A percentile compares a stretch with the other conserved stretches of the same genome.
Evolutionary conservation across 1,140 invertebrate species (phyloP).

Genomic region (Hylaeus anthracinus): DNA sequence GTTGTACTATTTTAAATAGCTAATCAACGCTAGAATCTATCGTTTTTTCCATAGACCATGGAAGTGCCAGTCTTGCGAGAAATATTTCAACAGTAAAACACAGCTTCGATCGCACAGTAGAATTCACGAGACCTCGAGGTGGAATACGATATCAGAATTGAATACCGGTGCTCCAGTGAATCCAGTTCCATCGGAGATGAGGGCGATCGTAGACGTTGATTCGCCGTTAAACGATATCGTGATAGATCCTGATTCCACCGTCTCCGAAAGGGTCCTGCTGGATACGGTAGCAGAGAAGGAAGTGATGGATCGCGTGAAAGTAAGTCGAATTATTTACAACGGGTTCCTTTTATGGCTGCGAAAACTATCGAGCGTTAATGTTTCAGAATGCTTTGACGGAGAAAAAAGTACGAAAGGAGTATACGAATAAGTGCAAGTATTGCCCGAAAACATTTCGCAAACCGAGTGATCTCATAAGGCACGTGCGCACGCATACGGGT

Average conservation of each 20-base stretch:
- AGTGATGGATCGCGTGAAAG: conserved; percentile 62
- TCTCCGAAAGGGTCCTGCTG: conserved; percentile 82
- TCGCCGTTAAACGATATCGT: neutral
- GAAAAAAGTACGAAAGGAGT: conserved; percentile 68
- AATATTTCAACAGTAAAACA: conserved; percentile 55
- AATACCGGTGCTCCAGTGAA: conserved; percentile 57
- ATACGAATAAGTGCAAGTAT: conserved; percentile 81
- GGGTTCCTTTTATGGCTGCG: too few species aligned
- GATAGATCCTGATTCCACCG: conserved; percentile 62
- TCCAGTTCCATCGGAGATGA: conserved; percentile 19
- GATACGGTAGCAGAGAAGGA: conserved; percentile 76
- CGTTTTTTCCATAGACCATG: conserved; percentile 38
- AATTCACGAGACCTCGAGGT: conserved; percentile 55
- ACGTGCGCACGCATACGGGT: conserved; percentile 85
- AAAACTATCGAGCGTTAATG: neutral
- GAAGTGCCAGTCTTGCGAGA: conserved; percentile 60
- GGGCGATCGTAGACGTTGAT: neutral
- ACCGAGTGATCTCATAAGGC: conserved; percentile 81
- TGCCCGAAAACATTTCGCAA: conserved; percentile 83
- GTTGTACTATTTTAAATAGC: neutral
- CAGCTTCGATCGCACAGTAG: conserved; percentile 60
- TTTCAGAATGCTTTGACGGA: neutral
- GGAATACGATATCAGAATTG: conserved; percentile 46
- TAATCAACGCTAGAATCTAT: neutral
- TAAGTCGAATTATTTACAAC: conserved; percentile 15